A percentile compares a stretch with the other conserved stretches of the same genome.
These are phyloP conservation scores for Lycodopsis pacificus DNA, from an alignment of 2,797 vertebrate genomes.

Conservation along the genomic window DNA sequence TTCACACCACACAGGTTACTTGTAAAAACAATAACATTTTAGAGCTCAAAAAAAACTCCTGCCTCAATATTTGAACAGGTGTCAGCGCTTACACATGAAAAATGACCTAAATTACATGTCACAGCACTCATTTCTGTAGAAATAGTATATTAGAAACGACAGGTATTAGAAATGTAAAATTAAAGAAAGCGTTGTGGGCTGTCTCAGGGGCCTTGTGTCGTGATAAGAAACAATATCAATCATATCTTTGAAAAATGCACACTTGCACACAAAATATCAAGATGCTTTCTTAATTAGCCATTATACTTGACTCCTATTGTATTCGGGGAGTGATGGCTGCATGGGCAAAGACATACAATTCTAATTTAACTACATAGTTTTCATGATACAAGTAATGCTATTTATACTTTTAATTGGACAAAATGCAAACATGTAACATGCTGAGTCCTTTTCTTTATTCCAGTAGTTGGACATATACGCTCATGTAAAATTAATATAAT, in stretches of 20 bases:
- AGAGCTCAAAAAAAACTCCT: neutral
- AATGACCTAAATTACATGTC: neutral
- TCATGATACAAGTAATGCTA: neutral
- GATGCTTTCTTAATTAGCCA: neutral
- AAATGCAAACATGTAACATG: neutral
- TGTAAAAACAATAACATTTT: neutral
- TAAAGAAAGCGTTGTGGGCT: neutral
- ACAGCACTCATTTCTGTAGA: neutral
- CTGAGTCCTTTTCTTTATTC: neutral
- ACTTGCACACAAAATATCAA: no score
- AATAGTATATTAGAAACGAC: neutral
- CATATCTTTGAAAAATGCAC: no score
- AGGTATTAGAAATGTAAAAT: neutral
- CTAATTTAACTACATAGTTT: neutral
- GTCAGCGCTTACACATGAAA: neutral
- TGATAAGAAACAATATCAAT: neutral
- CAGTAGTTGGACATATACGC: neutral
- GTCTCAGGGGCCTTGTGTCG: neutral
- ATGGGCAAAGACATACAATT: neutral
- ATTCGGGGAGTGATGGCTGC: no score
- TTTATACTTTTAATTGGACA: neutral
- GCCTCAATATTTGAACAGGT: neutral
- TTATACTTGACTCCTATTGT: neutral
- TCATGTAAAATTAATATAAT: neutral
- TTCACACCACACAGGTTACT: slow-evolving; percentile 3